phyloP scores from a whole-genome alignment of 2,797 vertebrate species.

The Pagetopsis macropterus region DNA sequence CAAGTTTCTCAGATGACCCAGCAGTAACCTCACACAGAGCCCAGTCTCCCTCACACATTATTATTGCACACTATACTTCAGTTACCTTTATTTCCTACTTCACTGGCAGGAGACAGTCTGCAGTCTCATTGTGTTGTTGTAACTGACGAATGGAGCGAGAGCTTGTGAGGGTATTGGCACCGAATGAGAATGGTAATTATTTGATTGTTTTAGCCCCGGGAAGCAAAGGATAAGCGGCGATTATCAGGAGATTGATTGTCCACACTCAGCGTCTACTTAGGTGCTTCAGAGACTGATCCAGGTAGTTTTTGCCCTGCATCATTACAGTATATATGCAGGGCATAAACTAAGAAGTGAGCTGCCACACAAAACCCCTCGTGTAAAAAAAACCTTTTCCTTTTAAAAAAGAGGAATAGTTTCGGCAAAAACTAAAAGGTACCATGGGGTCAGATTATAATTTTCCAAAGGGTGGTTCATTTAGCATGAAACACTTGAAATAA shows the following conservation, averaged over 20 bases:
- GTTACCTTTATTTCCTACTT: background rate
- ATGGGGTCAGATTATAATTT: no score
- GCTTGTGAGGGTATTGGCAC: constrained; percentile 13
- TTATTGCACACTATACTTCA: background rate
- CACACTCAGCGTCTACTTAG: constrained; percentile 19
- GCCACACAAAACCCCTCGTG: background rate
- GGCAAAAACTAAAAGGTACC: no score
- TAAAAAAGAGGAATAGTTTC: no score
- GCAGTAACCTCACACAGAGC: background rate
- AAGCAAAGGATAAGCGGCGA: constrained; percentile 44
- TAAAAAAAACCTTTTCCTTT: background rate
- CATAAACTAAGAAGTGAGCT: background rate
- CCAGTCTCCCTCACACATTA: background rate
- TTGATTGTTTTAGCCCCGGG: constrained; percentile 48
- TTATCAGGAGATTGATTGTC: constrained; percentile 61
- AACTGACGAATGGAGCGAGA: background rate
- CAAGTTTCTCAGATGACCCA: constrained; percentile 13
- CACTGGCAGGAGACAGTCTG: constrained; percentile 5
- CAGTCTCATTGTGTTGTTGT: constrained; percentile 27
- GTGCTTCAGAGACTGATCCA: constrained; percentile 35
- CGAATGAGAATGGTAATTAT: constrained; percentile 43
- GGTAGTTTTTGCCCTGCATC: constrained; percentile 14
- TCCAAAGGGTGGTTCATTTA: no score
- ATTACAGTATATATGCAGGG: constrained; percentile 27
- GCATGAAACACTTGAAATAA: no score